These are phyloP conservation scores for Peromyscus melanophrys DNA, from an alignment of 2,797 vertebrate genomes.

Conservation along the genomic window DNA sequence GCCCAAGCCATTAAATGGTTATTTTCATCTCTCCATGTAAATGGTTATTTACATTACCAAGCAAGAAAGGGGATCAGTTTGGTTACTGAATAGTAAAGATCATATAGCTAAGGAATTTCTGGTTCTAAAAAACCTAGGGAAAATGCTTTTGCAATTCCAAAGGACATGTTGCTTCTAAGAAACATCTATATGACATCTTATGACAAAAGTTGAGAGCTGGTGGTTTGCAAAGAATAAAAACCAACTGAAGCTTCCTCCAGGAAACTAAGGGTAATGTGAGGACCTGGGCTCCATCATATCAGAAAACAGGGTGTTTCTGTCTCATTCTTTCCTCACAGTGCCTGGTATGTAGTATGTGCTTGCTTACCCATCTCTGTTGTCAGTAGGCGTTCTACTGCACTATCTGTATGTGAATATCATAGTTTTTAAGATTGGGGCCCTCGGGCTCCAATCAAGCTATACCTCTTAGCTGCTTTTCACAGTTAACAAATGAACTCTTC, in stretches of 20 bases:
- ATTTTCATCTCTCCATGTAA: not conserved
- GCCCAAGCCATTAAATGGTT: not conserved
- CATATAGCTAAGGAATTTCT: not conserved
- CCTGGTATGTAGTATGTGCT: not conserved
- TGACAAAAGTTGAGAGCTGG: not conserved
- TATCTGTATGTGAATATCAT: not conserved
- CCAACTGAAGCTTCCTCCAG: not conserved
- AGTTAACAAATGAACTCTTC: not conserved
- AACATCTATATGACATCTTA: not conserved
- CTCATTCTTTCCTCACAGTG: not conserved
- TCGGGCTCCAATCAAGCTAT: not conserved
- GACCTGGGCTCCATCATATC: not conserved
- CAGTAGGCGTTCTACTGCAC: not conserved
- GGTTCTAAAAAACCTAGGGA: constrained; percentile 24
- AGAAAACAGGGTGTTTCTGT: constrained; percentile 7
- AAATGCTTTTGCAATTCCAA: constrained; percentile 1
- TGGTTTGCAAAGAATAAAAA: constrained; percentile 29
- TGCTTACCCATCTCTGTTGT: not conserved
- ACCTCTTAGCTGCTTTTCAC: constrained; percentile 17
- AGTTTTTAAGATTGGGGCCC: not conserved
- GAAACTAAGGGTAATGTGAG: not conserved
- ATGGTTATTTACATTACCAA: constrained; percentile 48
- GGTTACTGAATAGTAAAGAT: constrained; percentile 14
- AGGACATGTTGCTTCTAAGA: not conserved
- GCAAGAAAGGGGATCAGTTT: constrained; percentile 4